Evolutionary conservation across 1,140 invertebrate species (phyloP), one percentile per base, ranked within the genome.

Genomic region (Tetramorium simillimum): DNA sequence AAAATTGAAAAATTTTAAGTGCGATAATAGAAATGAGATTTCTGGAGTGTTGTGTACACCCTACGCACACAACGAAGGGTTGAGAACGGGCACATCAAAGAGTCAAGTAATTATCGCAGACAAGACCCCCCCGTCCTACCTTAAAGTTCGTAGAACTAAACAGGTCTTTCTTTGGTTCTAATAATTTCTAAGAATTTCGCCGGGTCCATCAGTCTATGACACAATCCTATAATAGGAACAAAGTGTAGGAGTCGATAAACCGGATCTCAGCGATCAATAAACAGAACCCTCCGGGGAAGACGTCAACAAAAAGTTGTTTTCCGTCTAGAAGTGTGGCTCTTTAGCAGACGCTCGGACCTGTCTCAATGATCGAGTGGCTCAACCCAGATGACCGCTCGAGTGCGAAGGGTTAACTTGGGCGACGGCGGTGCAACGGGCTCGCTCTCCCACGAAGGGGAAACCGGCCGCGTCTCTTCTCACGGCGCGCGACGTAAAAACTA

Each of bases 251-350:
- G 78, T 67, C 63, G 33, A 73, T 73, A 73, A 60, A 73, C 40
- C n/a, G 69, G 56, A 84, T 84, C 80, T 60, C 16, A 7, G 40
- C 53, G 69, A 84, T 84, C 80, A 16, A 73, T 73, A 37, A 84
- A 46, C 14, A 28, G 21, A 40, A 49, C 14, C 1, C 24, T 43
- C 40, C 16, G 37, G 37, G 6, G 14, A 24, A 82, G 43, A 84
- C 21, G 69, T 60, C 67, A 49, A 37, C 69, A 84, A 84, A 84
- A 84, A 84, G 69, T 84, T 84, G 80, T 84, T 84, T 84, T 84
- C 58, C 80, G 80, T 46, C 28, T 18, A 28, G 62, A 53, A 53
- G 75, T 28, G 16, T 21, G 40, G 56, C 73, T 56, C 53, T 60
- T 56, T 40, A 56, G n/a, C n/a, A 28, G 37, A 76, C 77, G 28